Percentiles rank a stretch among this genome's conserved stretches.
phyloP scores from a whole-genome alignment of 2,113 vertebrate genomes.

The Chitala chitala region DNA sequence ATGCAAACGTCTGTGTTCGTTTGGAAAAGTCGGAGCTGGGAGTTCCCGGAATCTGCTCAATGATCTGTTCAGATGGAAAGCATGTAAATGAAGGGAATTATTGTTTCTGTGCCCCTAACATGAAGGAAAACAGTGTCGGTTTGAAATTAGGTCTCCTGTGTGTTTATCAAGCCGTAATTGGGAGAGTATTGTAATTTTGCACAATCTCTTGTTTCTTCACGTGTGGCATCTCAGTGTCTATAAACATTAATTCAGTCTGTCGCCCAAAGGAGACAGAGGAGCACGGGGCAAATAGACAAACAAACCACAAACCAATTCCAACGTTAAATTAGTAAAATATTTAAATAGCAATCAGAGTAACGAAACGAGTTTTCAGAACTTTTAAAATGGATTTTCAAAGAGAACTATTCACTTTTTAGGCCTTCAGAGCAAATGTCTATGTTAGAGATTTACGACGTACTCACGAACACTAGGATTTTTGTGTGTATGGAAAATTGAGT shows the following conservation, averaged over 20 bases:
- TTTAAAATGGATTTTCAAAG: conserved; percentile 35
- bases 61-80: conserved; percentile 51
- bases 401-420: background rate
- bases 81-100: conserved; percentile 58
- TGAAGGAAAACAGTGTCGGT: conserved; percentile 40
- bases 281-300: conserved; percentile 67
- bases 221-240: conserved; percentile 60
- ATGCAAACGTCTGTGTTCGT: conserved; percentile 22
- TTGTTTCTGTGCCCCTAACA: conserved; percentile 48
- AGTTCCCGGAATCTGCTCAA: conserved; percentile 52
- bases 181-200: conserved; percentile 58
- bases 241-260: conserved; percentile 69
- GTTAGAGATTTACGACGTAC: background rate
- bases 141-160: conserved; percentile 38
- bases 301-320: conserved; percentile 59
- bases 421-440: background rate
- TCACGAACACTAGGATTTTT: too few species aligned
- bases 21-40: conserved; percentile 30
- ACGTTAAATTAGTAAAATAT: conserved; percentile 63
- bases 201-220: conserved; percentile 60
- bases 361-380: conserved; percentile 54
- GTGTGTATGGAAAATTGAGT: too few species aligned
- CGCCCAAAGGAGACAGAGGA: conserved; percentile 68
- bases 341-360: conserved; percentile 63
- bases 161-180: conserved; percentile 67